Conservation (phyloP, 2,888 invertebrate genomes). For the Mongoloraphidia duomilia region DNA sequence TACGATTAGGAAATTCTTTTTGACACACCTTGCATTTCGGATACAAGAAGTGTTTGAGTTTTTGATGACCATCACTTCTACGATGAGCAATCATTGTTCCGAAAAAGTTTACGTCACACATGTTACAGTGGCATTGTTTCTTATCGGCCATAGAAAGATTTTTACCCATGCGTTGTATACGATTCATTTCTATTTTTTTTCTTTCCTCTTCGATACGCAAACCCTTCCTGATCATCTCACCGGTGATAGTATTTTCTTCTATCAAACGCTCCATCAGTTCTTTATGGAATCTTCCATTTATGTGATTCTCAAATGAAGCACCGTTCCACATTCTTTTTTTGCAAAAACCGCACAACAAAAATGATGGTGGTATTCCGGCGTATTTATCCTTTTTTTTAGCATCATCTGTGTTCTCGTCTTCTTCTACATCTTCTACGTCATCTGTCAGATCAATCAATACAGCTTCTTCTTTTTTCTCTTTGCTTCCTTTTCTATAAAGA, state of each 20-base stretch:
- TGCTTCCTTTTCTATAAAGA: too few species aligned
- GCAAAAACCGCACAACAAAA: conserved; percentile 71
- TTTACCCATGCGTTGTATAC: conserved; percentile 62
- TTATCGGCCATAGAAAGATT: conserved; percentile 36
- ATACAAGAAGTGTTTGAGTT: conserved; percentile 71
- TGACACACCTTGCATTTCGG: conserved; percentile 67
- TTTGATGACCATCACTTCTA: conserved; percentile 69
- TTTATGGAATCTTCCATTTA: conserved; percentile 57
- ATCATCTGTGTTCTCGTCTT: conserved; percentile 17
- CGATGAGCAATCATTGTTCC: conserved; percentile 68
- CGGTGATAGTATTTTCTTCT: conserved; percentile 58
- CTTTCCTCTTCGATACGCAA: conserved; percentile 61
- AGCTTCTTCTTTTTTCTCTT: too few species aligned
- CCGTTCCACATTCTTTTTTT: conserved; percentile 71
- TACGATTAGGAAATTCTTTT: conserved; percentile 72
- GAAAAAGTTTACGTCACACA: conserved; percentile 76
- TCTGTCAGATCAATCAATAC: too few species aligned
- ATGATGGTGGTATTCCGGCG: conserved; percentile 45
- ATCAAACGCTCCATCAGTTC: conserved; percentile 64
- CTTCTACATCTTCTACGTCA: too few species aligned
- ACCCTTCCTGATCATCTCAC: conserved; percentile 67
- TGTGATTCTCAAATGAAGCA: conserved; percentile 62
- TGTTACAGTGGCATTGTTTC: conserved; percentile 55
- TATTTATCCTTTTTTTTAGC: conserved; percentile 40
- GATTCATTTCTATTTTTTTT: conserved; percentile 45